Percentiles rank a stretch among this genome's conserved stretches.
These are phyloP conservation scores for Drosophila pseudoananassae DNA, from an alignment of 1,140 invertebrate species.

Conservation along the genomic window DNA sequence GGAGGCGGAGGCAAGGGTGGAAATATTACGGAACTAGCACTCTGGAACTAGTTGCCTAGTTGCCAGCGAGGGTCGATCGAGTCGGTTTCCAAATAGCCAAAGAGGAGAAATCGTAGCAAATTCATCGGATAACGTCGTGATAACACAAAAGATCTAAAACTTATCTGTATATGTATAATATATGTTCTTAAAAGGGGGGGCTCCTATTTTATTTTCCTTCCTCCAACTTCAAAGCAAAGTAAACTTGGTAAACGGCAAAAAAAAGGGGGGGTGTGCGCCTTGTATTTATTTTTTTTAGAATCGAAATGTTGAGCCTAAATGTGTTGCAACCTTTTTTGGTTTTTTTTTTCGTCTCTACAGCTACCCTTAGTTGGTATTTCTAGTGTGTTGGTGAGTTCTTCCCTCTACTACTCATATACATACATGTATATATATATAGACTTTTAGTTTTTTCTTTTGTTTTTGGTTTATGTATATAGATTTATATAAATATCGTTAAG, in stretches of 20 bases:
- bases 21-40: too few species aligned
- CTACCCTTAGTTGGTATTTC: slow-evolving; percentile 40
- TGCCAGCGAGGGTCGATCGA: slow-evolving; percentile 8
- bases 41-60: too few species aligned
- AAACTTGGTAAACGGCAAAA: slow-evolving; percentile 33
- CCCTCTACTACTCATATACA: slow-evolving; percentile 52
- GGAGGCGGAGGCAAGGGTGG: neutral
- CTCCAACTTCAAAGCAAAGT: slow-evolving; percentile 64
- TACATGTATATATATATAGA: slow-evolving; percentile 22
- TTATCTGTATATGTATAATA: neutral
- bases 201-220: neutral
- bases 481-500: slow-evolving; percentile 83
- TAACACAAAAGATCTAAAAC: slow-evolving; percentile 34
- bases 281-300: slow-evolving; percentile 1
- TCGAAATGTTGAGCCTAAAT: slow-evolving; percentile 26
- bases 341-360: slow-evolving; percentile 19
- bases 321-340: slow-evolving; percentile 1
- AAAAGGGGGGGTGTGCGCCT: slow-evolving; percentile 13
- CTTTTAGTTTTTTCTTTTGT: slow-evolving; percentile 7
- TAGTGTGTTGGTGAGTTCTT: slow-evolving; percentile 34
- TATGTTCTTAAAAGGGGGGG: slow-evolving; percentile 3
- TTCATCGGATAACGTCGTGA: slow-evolving; percentile 6
- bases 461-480: slow-evolving; percentile 50
- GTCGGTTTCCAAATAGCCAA: slow-evolving; percentile 26
- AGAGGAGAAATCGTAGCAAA: slow-evolving; percentile 31